Evolutionary conservation across 2,797 vertebrate species (phyloP), one percentile per base, ranked within the genome.

Genomic region (Podarcis siculus): DNA sequence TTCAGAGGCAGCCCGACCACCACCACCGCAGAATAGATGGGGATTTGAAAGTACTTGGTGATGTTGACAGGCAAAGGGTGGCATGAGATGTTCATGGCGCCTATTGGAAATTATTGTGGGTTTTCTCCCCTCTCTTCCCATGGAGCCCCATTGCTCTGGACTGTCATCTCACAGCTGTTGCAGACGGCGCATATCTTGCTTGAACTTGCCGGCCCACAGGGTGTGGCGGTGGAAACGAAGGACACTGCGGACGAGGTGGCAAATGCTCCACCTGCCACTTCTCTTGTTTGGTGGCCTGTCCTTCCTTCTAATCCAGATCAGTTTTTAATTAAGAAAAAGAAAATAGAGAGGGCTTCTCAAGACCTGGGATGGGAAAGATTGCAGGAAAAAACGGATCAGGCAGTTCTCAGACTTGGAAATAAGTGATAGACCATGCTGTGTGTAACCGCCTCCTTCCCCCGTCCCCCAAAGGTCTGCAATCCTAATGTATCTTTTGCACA

Each of bases 1-100:
- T 72, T 86, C 30, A 85, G 86, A 0, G 76, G 83, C 88, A 85
- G 73, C 27, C 86, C 86, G 7, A 27, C 23, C 1, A 1, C 49
- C 78, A 91, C 1, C 27, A 88, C 71, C 4, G 83, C 2, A 0
- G 39, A 64, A 13, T 86, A 90, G 5, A 90, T 2, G 0, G 82
- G 85, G 45, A 81, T n/a, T 58, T 67, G 79, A n/a, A 83, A 87
- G 42, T n/a, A 66, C 75, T 89, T 89, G 17, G 35, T 87, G 73
- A 17, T 5, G n/a, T 76, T 85, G 15, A 72, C 72, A 67, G 80
- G 81, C 42, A 82, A 9, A 2, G 30, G 55, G 8, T 7, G 85
- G 37, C 23, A 77, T 0, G 6, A 3, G 15, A 4, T 83, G 12
- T 15, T 27, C 64, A 85, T 90, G 39, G 23, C 8, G 0, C 17